phyloP scores from a whole-genome alignment of 2,797 vertebrate species.

The Gadopsis marmoratus region DNA sequence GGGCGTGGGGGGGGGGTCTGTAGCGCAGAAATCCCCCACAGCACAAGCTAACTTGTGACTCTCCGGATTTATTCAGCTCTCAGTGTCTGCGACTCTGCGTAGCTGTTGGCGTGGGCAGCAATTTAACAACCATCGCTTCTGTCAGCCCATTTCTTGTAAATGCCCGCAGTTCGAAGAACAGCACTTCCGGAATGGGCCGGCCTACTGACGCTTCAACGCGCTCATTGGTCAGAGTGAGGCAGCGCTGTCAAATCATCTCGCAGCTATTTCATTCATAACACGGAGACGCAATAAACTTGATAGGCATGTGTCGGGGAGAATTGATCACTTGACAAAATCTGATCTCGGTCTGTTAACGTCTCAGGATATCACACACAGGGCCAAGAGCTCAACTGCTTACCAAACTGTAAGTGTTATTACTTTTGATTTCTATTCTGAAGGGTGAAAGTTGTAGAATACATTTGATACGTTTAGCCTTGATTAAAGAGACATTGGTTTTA shows the following conservation, averaged over 20 bases:
- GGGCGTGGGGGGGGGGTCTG: slow-evolving; percentile 27
- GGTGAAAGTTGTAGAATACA: background rate
- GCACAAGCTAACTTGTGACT: slow-evolving; percentile 71
- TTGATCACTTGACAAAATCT: slow-evolving; percentile 41
- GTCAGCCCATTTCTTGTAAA: slow-evolving; percentile 91
- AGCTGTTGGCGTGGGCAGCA: slow-evolving; percentile 63
- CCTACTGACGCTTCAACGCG: fast-evolving
- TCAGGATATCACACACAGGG: slow-evolving; percentile 21
- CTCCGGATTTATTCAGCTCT: slow-evolving; percentile 39
- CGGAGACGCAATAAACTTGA: slow-evolving; percentile 47
- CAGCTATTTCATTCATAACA: slow-evolving; percentile 64
- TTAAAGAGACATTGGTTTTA: background rate
- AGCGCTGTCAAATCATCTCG: slow-evolving; percentile 45
- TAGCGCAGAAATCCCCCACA: slow-evolving; percentile 69
- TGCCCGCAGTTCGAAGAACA: slow-evolving; percentile 82
- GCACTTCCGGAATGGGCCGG: slow-evolving; percentile 56
- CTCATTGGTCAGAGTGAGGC: slow-evolving; percentile 64
- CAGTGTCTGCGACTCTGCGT: slow-evolving; percentile 7
- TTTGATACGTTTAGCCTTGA: background rate
- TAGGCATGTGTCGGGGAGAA: background rate
- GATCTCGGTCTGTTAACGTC: slow-evolving; percentile 29
- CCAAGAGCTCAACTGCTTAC: slow-evolving; percentile 13
- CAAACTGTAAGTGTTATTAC: slow-evolving; percentile 58
- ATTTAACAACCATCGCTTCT: slow-evolving; percentile 36
- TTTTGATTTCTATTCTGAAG: slow-evolving; percentile 13